phyloP scores from a whole-genome alignment of 2,797 vertebrate species.

The Eutrigla gurnardus region DNA sequence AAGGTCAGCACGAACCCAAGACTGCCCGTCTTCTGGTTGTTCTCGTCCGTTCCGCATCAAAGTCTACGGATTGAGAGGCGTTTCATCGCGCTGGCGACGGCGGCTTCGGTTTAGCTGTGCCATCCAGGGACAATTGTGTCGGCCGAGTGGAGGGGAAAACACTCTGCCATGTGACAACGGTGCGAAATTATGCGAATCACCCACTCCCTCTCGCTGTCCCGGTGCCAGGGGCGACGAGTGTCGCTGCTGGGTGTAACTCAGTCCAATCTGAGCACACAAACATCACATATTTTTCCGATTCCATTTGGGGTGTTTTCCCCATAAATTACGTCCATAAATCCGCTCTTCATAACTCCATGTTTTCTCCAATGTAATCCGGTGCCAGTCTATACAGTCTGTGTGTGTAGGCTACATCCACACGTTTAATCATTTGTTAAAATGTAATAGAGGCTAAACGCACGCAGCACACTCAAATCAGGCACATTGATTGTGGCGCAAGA shows the following conservation, averaged over 20 bases:
- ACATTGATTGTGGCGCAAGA: too few relatives aligned
- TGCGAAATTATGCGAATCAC: slow-evolving; percentile 60
- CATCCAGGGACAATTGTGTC: slow-evolving; percentile 2
- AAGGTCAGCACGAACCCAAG: slow-evolving; percentile 24
- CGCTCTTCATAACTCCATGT: background rate
- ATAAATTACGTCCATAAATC: background rate
- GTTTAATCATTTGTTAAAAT: too few relatives aligned
- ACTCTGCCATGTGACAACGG: slow-evolving; percentile 39
- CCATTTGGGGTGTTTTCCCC: too few relatives aligned
- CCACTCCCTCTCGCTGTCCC: slow-evolving; percentile 43
- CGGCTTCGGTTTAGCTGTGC: slow-evolving; percentile 1
- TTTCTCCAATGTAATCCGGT: background rate
- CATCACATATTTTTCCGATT: background rate
- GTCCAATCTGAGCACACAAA: background rate
- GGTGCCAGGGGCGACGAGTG: background rate
- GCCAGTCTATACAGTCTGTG: background rate
- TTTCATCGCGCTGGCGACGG: background rate
- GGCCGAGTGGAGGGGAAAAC: slow-evolving; percentile 5
- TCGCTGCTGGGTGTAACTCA: too few relatives aligned
- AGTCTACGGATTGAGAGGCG: background rate
- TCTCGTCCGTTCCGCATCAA: background rate
- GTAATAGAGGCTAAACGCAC: too few relatives aligned
- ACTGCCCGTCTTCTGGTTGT: background rate
- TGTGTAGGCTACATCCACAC: too few relatives aligned
- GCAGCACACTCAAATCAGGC: too few relatives aligned